phyloP scores from a whole-genome alignment of 2,888 invertebrate genomes.

The Sclerodermus sp. region DNA sequence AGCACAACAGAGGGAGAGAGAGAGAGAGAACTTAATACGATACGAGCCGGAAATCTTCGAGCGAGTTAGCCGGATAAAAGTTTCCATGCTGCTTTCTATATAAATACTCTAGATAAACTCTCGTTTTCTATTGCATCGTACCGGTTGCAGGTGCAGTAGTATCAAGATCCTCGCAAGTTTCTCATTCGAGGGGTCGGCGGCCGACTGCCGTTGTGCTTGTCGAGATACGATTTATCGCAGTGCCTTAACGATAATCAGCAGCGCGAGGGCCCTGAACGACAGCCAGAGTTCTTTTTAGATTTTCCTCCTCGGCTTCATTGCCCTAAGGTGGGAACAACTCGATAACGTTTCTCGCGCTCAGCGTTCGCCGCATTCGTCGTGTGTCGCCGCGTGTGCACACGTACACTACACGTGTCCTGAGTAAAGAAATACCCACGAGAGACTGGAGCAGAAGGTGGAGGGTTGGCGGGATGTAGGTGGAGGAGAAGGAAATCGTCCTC shows the following conservation, averaged over 20 bases:
- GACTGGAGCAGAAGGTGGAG: too few species aligned
- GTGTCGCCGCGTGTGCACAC: constrained; percentile 12
- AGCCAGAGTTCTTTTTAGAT: constrained; percentile 18
- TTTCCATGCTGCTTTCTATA: too few species aligned
- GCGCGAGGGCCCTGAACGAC: constrained; percentile 5
- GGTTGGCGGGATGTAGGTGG: too few species aligned
- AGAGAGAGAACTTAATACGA: too few species aligned
- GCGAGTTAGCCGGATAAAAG: too few species aligned
- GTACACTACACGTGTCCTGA: constrained; percentile 24
- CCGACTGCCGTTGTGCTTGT: constrained; percentile 3
- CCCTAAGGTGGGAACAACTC: neutral
- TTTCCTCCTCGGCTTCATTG: neutral
- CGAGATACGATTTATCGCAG: constrained; percentile 16
- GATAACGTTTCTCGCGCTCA: constrained; percentile 1
- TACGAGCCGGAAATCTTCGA: too few species aligned
- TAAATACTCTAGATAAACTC: too few species aligned
- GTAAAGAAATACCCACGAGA: constrained; percentile 4
- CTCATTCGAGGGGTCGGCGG: neutral
- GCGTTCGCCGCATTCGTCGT: neutral
- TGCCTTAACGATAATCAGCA: constrained; percentile 25
- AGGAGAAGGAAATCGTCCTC: neutral
- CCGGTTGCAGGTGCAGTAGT: neutral
- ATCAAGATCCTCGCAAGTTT: neutral
- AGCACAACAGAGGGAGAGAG: too few species aligned
- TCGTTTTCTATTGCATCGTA: too few species aligned